Conservation (phyloP, 2,797 vertebrate genomes). For the Clarias pachynema region DNA sequence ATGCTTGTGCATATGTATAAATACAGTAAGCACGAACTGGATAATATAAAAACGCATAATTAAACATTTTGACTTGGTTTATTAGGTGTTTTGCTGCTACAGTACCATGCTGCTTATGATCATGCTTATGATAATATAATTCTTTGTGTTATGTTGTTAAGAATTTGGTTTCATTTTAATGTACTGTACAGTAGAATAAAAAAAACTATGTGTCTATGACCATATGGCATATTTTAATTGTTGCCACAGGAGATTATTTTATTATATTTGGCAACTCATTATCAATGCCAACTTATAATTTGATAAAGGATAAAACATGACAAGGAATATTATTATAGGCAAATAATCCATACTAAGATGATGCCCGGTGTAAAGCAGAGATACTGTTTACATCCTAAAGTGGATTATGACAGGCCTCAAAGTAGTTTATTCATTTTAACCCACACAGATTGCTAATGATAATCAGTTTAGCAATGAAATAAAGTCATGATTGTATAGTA, state of each 20-base stretch:
- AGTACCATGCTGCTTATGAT: not conserved
- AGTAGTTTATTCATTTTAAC: not conserved
- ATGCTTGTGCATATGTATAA: not conserved
- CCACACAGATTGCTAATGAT: not conserved
- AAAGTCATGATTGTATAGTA: not conserved
- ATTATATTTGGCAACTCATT: not conserved
- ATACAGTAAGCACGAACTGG: constrained; percentile 1
- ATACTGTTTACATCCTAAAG: not conserved
- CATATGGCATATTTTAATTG: not conserved
- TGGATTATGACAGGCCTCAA: not conserved
- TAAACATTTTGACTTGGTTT: not conserved
- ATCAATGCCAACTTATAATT: not conserved
- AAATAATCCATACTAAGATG: not conserved
- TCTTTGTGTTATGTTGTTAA: not conserved
- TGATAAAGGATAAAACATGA: not conserved
- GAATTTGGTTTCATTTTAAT: not conserved
- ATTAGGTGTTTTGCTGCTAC: not conserved
- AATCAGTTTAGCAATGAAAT: not conserved
- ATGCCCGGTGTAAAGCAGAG: not conserved
- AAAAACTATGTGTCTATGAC: not conserved
- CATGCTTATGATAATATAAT: not conserved
- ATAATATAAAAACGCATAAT: not conserved
- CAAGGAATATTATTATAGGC: not conserved
- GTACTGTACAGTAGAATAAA: not conserved
- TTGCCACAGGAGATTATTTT: not conserved